Conservation (phyloP, 23 tunicate genomes). For the Clavelina lepadiformis region DNA sequence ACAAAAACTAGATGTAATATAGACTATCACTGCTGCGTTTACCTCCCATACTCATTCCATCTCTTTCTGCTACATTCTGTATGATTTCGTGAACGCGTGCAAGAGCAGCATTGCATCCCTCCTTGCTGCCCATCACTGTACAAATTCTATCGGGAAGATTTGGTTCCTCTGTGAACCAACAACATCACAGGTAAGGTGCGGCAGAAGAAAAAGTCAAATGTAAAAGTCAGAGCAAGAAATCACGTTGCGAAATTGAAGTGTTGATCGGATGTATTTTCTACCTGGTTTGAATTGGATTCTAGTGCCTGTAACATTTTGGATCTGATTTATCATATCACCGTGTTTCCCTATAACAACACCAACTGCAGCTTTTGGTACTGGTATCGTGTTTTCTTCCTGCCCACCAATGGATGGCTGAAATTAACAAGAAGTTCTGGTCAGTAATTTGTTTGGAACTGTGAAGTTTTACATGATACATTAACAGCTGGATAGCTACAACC, state of each 20-base stretch:
- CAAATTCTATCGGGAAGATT: constrained; percentile 80
- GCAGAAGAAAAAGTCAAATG: not conserved
- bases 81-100: constrained; percentile 65
- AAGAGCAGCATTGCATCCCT: constrained; percentile 80
- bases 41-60: constrained; percentile 35
- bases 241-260: not conserved
- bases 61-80: constrained; percentile 87
- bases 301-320: constrained; percentile 84
- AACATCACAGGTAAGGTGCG: not conserved
- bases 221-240: not conserved
- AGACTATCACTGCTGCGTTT: too few relatives aligned
- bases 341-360: constrained; percentile 99
- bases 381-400: constrained; percentile 39
- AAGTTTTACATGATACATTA: too few relatives aligned
- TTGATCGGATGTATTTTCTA: constrained; percentile 2
- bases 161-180: constrained; percentile 71
- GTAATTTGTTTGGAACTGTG: too few relatives aligned
- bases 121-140: constrained; percentile 78
- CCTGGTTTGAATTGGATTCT: constrained; percentile 98
- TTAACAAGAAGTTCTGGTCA: too few relatives aligned
- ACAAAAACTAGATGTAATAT: too few relatives aligned
- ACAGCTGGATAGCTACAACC: too few relatives aligned
- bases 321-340: constrained; percentile 97
- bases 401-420: constrained; percentile 41
- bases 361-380: constrained; percentile 97